These are phyloP conservation scores for Papilio machaon DNA, from an alignment of 1,140 invertebrate species.

Conservation along the genomic window DNA sequence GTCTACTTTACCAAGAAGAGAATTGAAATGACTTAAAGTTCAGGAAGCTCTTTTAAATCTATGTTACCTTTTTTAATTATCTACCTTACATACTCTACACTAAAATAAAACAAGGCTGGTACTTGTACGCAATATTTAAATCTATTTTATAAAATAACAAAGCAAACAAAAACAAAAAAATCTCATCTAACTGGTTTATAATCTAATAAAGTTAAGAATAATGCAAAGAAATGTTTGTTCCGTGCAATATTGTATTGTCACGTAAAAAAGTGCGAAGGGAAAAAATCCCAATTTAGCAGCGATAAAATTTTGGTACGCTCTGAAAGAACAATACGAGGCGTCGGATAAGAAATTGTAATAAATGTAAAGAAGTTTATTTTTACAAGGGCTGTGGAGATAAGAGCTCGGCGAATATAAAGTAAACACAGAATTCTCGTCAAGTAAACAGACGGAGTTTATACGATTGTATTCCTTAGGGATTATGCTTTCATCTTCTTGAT, in stretches of 20 bases:
- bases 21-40: too few relatives aligned
- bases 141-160: too few relatives aligned
- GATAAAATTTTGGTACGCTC: constrained; percentile 49
- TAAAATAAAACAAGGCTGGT: too few relatives aligned
- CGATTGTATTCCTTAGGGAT: constrained; percentile 37
- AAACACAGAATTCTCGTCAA: constrained; percentile 40
- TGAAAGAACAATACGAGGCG: constrained; percentile 54
- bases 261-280: constrained; percentile 41
- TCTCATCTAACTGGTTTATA: constrained; percentile 5
- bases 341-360: constrained; percentile 61
- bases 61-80: too few relatives aligned
- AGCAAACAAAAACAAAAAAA: neutral
- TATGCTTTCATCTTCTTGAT: constrained; percentile 38
- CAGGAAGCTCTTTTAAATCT: too few relatives aligned
- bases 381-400: constrained; percentile 60
- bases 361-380: constrained; percentile 62
- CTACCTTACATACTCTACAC: too few relatives aligned
- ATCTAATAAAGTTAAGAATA: constrained; percentile 18
- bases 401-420: constrained; percentile 43
- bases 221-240: constrained; percentile 17
- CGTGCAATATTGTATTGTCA: constrained; percentile 45
- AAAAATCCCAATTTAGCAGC: constrained; percentile 40
- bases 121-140: too few relatives aligned
- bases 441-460: constrained; percentile 41
- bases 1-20: too few relatives aligned